Evolutionary conservation across 2,888 invertebrate species (phyloP), one percentile per base, ranked within the genome.

Genomic region (Drosophila anceps): DNA sequence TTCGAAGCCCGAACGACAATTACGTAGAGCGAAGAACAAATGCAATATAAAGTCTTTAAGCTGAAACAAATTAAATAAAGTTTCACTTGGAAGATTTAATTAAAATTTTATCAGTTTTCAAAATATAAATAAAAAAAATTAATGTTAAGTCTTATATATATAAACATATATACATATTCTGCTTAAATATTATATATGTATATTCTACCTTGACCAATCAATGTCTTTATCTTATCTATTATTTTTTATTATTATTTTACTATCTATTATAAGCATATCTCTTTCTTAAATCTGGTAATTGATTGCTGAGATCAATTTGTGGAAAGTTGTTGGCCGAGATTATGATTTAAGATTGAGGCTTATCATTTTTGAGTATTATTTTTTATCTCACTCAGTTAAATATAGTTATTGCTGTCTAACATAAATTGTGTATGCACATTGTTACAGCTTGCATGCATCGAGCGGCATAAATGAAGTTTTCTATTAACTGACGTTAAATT

Each of bases 401-500:
- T 51, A 59, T 48, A 59, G 67, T 33, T 51, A 13, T 60, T 54
- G 53, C 37, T 37, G 1, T 18, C 24, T 10, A 29, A 20, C 35
- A 39, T 0, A 58, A 67, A 44, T 59, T 44, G n/a, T 7, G 43
- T 37, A 31, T 29, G 13, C 51, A 18, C 27, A 50, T 44, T 44
- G 33, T 24, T 12, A 20, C 55, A 59, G 69, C 64, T 77, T 78
- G 73, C 59, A 68, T 48, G 58, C 24, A 62, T 62, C 68, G 41
- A 35, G 59, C 57, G 60, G 76, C 69, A 74, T 83, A 64, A 69
- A 69, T 69, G 60, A 55, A 69, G 75, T 82, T 82, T 84, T 84
- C 78, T 84, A 84, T 84, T 86, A 84, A 60, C 80, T 71, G 87
- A 86, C 81, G 80, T 82, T 71, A 81, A 81, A 84, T 84, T 87